These are phyloP conservation scores for Epizoanthus illoricatus DNA, from an alignment of 92 coral and sea anemone genomes.

Conservation along the genomic window DNA sequence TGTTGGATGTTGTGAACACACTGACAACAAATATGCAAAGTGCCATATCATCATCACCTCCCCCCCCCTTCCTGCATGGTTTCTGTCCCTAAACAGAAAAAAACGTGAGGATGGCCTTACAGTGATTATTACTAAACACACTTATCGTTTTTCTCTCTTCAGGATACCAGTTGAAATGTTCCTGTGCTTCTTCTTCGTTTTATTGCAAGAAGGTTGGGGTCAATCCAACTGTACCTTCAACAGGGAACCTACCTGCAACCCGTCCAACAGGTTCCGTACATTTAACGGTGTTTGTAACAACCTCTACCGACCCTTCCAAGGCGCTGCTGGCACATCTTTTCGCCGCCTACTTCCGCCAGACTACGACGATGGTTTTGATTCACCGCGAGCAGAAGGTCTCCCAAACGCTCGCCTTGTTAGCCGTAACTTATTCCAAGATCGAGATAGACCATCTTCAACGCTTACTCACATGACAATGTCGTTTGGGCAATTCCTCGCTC, in stretches of 20 bases:
- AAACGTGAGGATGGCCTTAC: too few species aligned
- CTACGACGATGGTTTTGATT: constrained; percentile 17
- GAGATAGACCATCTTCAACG: background rate
- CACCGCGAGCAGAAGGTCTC: constrained; percentile 47
- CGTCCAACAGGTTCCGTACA: constrained; percentile 10
- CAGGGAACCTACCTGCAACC: too few species aligned
- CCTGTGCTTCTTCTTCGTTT: background rate
- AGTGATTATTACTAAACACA: too few species aligned
- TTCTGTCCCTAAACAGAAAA: too few species aligned
- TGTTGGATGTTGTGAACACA: too few species aligned
- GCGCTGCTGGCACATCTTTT: constrained; percentile 22
- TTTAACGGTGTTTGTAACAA: constrained; percentile 46
- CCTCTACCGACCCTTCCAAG: constrained; percentile 12
- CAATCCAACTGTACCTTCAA: background rate
- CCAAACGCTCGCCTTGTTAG: constrained; percentile 48
- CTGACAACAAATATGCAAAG: too few species aligned
- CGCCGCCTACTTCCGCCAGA: constrained; percentile 37
- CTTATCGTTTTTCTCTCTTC: background rate
- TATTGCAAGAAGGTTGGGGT: constrained; percentile 1
- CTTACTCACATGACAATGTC: constrained; percentile 54
- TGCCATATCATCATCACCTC: too few species aligned
- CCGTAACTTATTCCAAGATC: constrained; percentile 22
- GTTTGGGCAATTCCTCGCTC: constrained; percentile 51
- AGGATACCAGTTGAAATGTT: background rate
- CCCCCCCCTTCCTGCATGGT: too few species aligned